Evolutionary conservation across 2,113 vertebrate species (phyloP), one percentile per base, ranked within the genome.

Genomic region (Anarhynchus alexandrinus): DNA sequence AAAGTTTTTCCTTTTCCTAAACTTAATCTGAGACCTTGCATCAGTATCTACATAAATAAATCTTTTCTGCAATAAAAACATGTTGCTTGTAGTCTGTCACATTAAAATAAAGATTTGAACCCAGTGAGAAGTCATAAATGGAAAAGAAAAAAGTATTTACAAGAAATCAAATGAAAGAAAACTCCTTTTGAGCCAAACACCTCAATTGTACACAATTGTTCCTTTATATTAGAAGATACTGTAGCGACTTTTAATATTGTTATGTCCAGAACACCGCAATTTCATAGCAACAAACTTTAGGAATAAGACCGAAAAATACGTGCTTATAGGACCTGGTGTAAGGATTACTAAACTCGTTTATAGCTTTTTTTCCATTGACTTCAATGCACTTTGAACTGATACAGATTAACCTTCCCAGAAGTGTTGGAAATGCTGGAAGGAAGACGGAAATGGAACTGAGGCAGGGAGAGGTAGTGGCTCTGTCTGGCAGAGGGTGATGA

Each of bases 21-120:
- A 97, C 42, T 64, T 92, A 89, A 93, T 92, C 49, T 82, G 69
- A 95, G 94, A 95, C 76, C 47, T 92, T 29, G 3, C 67, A 88
- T 82, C 74, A 88, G 65, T 86, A 94, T 81, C 30, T 73, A 92
- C 86, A 76, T 93, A 95, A 95, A 94, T 93, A 89, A 96, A 90
- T 93, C 17, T 76, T 85, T 61, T 69, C 65, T 77, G 30, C 55
- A 95, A 93, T 90, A 96, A 93, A 94, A 96, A 32, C 59, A 51
- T 34, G 14, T 70, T 94, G 45, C 89, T 96, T 82, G 61, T 82
- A 94, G 67, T 67, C 83, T 89, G 90, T 86, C 83, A 88, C 43
- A 83, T 91, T 94, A 88, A 93, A 97, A 82, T 49, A 85, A 96
- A 94, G 71, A 88, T 70, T 88, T 91, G 66, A 61, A 91, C 45